Evolutionary conservation across 1,140 invertebrate genomes (phyloP).

Genomic region (Gryon sp.): DNA sequence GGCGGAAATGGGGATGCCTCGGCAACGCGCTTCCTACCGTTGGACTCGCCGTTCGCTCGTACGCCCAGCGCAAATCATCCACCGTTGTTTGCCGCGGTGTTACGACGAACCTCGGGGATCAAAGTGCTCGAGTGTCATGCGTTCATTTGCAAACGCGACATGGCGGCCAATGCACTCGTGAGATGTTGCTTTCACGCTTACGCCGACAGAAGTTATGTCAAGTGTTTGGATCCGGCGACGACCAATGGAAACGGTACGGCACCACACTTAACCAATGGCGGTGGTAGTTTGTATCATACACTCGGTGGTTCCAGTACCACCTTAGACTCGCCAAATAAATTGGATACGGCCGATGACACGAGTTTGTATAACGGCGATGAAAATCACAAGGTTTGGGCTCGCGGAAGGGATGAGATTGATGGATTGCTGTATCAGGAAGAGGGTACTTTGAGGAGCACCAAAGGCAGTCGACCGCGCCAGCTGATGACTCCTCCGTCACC

Average conservation of each 20-base stretch:
- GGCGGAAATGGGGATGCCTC: conserved; percentile 81
- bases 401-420: conserved; percentile 86
- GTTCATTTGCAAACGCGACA: conserved; percentile 97
- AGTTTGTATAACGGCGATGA: conserved; percentile 93
- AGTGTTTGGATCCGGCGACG: conserved; percentile 84
- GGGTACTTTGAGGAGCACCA: conserved; percentile 85
- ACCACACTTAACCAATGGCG: conserved; percentile 66
- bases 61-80: conserved; percentile 94
- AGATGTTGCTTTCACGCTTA: conserved; percentile 97
- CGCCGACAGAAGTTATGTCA: conserved; percentile 95
- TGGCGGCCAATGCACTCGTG: conserved; percentile 95
- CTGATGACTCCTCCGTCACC: conserved; percentile 90
- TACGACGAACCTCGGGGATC: conserved; percentile 96
- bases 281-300: conserved; percentile 74
- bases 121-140: conserved; percentile 99
- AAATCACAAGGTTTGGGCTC: conserved; percentile 95
- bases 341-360: conserved; percentile 85
- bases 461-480: conserved; percentile 88
- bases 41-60: conserved; percentile 97
- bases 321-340: conserved; percentile 74
- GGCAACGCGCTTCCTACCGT: conserved; percentile 93
- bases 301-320: conserved; percentile 76
- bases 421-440: conserved; percentile 86
- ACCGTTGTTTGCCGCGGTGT: conserved; percentile 97
- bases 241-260: conserved; percentile 63